Conservation (phyloP, 2,113 vertebrate species). For the Sprattus sprattus region DNA sequence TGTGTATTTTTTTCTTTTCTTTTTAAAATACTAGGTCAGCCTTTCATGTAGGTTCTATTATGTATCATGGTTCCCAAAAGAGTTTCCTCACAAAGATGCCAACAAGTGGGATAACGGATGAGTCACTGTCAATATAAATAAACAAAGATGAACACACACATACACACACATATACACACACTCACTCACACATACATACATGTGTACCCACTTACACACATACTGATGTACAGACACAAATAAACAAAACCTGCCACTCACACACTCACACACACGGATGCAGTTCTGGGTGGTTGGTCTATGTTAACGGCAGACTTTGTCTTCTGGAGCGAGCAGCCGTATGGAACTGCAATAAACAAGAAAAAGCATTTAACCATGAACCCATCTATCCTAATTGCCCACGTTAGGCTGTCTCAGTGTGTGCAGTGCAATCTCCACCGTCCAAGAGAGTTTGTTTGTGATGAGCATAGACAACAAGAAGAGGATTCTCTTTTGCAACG, state of each 20-base stretch:
- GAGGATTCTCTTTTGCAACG: neutral
- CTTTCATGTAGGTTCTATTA: neutral
- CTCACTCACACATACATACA: neutral
- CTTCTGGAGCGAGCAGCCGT: neutral
- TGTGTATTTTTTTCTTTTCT: neutral
- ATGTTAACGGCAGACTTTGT: neutral
- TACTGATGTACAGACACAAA: neutral
- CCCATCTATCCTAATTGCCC: neutral
- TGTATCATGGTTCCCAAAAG: neutral
- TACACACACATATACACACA: neutral
- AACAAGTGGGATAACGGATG: neutral
- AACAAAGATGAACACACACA: neutral
- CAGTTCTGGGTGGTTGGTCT: neutral
- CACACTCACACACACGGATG: neutral
- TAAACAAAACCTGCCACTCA: neutral
- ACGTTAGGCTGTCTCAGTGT: neutral
- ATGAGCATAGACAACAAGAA: neutral
- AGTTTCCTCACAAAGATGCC: neutral
- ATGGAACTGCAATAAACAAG: neutral
- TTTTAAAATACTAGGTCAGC: neutral
- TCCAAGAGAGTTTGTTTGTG: neutral
- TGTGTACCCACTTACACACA: neutral
- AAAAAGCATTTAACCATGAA: neutral
- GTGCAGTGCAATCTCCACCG: neutral
- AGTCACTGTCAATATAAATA: neutral